Evolutionary conservation across 2,888 invertebrate species (phyloP), one percentile per base, ranked within the genome.

Genomic region (Mythimna loreyi): DNA sequence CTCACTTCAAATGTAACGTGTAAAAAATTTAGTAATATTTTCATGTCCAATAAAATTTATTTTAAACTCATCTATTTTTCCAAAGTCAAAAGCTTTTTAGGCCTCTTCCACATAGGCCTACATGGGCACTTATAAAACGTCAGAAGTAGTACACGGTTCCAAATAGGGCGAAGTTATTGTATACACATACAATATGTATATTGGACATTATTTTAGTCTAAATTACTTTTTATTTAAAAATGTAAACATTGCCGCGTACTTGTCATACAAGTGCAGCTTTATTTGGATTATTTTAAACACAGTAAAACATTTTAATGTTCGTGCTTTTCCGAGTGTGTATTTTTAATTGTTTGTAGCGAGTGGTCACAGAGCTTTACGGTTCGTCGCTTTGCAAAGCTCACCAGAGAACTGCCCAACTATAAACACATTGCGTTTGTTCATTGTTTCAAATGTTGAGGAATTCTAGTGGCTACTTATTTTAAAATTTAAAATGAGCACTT

Each of bases 281-380:
- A 11, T 74, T 19, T n/a, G 8, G 57, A 50, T 47, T 47, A 40
- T 21, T 45, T 50, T 11, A 43, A 52, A 49, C 28, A 56, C 1
- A 21, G 5, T 33, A 8, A 45, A 68, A 63, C 9, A 21, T 11
- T 53, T 70, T 25, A 21, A 50, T 50, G 49, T 47, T 36, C 11
- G 9, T 67, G 65, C 63, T 75, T 65, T 56, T 9, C 25, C 53
- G 59, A 57, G 72, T 66, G 82, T 56, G 49, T 64, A 49, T 36
- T 71, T 50, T 56, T 52, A 69, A 75, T 67, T 59, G 50, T 60
- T 47, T 49, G 21, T 53, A 52, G 63, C 30, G 64, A 57, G 49
- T 61, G 52, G 33, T 72, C 81, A 80, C 72, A 81, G 68, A 56
- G 68, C 6, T 68, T 73, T 21, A 63, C 67, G 71, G 62, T 61